phyloP scores from a whole-genome alignment of 2,797 vertebrate genomes.

The Harpagifer antarcticus region DNA sequence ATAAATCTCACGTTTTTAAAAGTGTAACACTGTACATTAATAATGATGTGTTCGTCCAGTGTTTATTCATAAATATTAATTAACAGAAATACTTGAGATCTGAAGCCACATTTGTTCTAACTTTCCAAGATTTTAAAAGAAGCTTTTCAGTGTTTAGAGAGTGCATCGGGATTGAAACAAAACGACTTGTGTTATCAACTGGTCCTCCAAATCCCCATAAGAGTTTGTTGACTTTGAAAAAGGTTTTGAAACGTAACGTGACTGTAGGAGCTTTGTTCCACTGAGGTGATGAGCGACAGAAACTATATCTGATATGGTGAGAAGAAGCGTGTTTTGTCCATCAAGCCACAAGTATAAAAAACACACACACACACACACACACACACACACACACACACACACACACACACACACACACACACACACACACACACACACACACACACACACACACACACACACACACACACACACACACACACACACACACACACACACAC shows the following conservation, averaged over 20 bases:
- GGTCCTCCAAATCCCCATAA: background rate
- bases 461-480: conserved; percentile 22
- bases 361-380: conserved; percentile 12
- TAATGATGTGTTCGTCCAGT: too few species aligned
- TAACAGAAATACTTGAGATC: background rate
- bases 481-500: conserved; percentile 19
- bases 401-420: conserved; percentile 18
- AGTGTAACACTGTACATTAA: background rate
- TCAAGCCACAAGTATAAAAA: conserved; percentile 66
- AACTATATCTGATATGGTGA: conserved; percentile 34
- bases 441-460: conserved; percentile 14
- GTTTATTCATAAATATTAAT: too few species aligned
- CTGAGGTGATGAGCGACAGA: conserved; percentile 10
- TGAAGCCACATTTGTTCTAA: background rate
- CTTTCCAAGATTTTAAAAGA: too few species aligned
- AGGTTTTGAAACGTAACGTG: background rate
- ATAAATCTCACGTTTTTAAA: background rate
- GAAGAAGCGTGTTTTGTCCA: conserved; percentile 50
- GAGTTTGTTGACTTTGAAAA: background rate
- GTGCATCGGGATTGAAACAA: background rate
- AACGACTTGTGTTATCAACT: background rate
- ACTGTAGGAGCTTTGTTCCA: conserved; percentile 3
- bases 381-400: conserved; percentile 9
- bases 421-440: conserved; percentile 36
- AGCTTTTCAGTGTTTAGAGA: background rate